Evolutionary conservation across 2,113 vertebrate genomes (phyloP), one percentile per base, ranked within the genome.

Genomic region (Zootoca vivipara): DNA sequence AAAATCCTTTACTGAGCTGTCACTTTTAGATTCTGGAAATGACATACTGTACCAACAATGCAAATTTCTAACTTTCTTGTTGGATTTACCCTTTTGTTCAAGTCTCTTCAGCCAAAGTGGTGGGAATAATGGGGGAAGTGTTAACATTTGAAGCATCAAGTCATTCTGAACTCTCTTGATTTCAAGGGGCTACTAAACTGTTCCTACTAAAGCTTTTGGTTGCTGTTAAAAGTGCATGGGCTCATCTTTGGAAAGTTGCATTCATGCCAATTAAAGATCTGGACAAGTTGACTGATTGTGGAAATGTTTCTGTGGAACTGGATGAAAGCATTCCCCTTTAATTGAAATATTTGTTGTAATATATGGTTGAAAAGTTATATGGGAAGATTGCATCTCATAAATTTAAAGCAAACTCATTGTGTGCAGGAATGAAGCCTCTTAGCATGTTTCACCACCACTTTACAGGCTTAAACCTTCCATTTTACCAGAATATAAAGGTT

Each of bases 401-500:
- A 81, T 65, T 82, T 40, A 81, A 15, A 40, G 58, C 79, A 75
- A 10, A 22, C 22, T 75, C 35, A 8, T 26, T 38, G 24, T 40
- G 35, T 52, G 40, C 26, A 38, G 15, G 56, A 58, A 28, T 74
- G 35, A 28, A 30, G 8, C 33, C 15, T 42, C 56, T 18, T 62
- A 13, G 4, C 33, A 2, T 1, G 0, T 26, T 83, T 79, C n/a
- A 74, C 30, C 64, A 4, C 1, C 13, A 16, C 52, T 69, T 69
- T 79, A 85, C 91, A 65, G 38, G 3, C 30, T 46, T 13, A 15
- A 30, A 75, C 38, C 20, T 85, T 24, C 82, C 84, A 65, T 58
- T 87, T 82, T 69, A 85, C 35, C 5, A 74, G 79, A 87, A 82
- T 86, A 89, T 85, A 52, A 30, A 69, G 82, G 22, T 85, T 81